Percentiles rank a stretch among this genome's conserved stretches.
Evolutionary conservation across 2,888 invertebrate genomes (phyloP).

Genomic region (Geotrupes spiniger): DNA sequence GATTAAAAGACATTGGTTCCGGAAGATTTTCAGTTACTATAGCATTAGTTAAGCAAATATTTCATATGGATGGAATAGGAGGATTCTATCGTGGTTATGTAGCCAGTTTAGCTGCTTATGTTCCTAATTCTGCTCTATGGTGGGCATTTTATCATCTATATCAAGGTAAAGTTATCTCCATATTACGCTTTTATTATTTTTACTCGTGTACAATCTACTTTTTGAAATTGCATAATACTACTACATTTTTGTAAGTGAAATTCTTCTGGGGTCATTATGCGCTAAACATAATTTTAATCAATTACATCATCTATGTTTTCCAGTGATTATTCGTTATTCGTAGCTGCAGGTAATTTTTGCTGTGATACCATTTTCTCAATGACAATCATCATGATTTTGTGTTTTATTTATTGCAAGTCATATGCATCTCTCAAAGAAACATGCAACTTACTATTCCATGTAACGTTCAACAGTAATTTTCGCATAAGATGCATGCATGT

Average conservation of each 20-base stretch:
- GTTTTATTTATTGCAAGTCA: too few relatives aligned
- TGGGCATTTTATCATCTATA: constrained; percentile 94
- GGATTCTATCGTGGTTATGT: constrained; percentile 94
- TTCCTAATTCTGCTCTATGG: constrained; percentile 97
- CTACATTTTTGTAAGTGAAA: neutral
- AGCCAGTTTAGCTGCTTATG: constrained; percentile 89
- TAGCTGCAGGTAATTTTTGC: too few relatives aligned
- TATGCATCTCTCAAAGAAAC: too few relatives aligned
- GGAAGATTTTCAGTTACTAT: constrained; percentile 67
- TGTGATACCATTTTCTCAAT: too few relatives aligned
- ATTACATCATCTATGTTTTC: too few relatives aligned
- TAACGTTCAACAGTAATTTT: too few relatives aligned
- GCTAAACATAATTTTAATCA: too few relatives aligned
- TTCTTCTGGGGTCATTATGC: too few relatives aligned
- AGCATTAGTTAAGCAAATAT: constrained; percentile 75
- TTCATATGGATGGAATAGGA: constrained; percentile 73
- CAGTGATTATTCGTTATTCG: too few relatives aligned
- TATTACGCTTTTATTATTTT: neutral
- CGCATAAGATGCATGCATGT: too few relatives aligned
- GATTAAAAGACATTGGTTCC: constrained; percentile 62
- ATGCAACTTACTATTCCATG: too few relatives aligned
- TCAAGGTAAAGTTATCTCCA: constrained; percentile 67
- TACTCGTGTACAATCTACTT: neutral
- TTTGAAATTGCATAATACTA: neutral
- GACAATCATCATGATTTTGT: too few relatives aligned